phyloP scores from a whole-genome alignment of 2,797 vertebrate species.

The Chanos chanos region DNA sequence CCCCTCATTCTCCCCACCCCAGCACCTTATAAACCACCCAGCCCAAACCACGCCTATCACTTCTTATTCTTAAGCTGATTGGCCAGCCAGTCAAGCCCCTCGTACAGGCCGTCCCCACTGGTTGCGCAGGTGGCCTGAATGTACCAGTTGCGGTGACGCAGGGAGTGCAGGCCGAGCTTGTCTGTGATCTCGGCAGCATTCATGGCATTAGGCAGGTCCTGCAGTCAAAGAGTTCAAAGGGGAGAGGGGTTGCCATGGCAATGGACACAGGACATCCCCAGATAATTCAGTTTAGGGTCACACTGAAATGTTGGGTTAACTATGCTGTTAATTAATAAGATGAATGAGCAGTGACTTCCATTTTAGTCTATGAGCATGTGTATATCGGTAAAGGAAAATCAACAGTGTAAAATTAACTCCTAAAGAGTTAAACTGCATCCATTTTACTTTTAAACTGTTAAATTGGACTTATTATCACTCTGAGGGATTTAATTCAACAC shows the following conservation, averaged over 20 bases:
- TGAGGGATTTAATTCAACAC: no score
- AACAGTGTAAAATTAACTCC: no score
- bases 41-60: conserved; percentile 63
- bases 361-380: no score
- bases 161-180: conserved; percentile 92
- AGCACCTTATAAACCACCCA: conserved; percentile 31
- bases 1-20: conserved; percentile 40
- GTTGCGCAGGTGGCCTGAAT: conserved; percentile 97
- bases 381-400: no score
- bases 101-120: conserved; percentile 91
- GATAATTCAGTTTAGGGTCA: no score
- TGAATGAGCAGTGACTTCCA: no score
- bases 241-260: neutral
- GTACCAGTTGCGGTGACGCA: conserved; percentile 97
- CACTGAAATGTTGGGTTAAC: no score
- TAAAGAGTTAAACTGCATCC: no score
- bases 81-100: conserved; percentile 97
- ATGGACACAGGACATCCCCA: no score
- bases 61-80: conserved; percentile 98
- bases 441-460: no score
- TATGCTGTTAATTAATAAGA: no score
- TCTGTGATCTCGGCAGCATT: conserved; percentile 96
- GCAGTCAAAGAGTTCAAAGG: conserved; percentile 17
- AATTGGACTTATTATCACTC: no score
- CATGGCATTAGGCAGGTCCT: conserved; percentile 98